phyloP scores from a whole-genome alignment of 2,797 vertebrate species.

The Buphagus erythrorhynchus region DNA sequence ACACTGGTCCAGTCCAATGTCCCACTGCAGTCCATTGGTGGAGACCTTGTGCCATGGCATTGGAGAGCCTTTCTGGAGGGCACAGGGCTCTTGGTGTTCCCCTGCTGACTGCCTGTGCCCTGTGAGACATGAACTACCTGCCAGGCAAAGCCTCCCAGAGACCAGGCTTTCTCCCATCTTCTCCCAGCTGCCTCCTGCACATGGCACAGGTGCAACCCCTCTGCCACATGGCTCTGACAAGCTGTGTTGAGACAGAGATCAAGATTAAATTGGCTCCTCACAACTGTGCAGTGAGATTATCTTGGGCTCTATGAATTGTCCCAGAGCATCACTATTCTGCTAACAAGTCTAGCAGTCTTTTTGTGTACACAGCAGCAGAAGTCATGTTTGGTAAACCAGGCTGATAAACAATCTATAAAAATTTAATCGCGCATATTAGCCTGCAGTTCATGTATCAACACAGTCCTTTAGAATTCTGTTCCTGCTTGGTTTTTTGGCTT shows the following conservation, averaged over 20 bases:
- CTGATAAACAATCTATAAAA: background rate
- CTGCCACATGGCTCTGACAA: background rate
- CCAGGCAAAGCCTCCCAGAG: background rate
- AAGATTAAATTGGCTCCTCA: background rate
- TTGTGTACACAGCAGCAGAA: background rate
- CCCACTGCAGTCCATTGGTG: background rate
- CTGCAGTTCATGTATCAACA: background rate
- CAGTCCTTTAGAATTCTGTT: background rate
- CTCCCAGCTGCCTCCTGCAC: background rate
- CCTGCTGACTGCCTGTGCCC: background rate
- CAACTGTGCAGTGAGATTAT: background rate
- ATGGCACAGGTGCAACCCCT: too few relatives aligned
- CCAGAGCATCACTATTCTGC: background rate
- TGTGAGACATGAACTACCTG: background rate
- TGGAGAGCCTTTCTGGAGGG: background rate
- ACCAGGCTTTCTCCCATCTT: background rate
- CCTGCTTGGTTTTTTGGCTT: background rate
- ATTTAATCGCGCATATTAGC: background rate
- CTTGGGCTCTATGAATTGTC: background rate
- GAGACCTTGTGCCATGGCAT: background rate
- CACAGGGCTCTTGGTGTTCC: background rate
- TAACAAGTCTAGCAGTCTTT: background rate
- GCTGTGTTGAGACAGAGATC: background rate
- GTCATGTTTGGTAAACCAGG: background rate
- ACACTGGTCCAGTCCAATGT: background rate